Evolutionary conservation across 2,797 vertebrate species (phyloP), one percentile per base, ranked within the genome.

Genomic region (Microhierax caerulescens): DNA sequence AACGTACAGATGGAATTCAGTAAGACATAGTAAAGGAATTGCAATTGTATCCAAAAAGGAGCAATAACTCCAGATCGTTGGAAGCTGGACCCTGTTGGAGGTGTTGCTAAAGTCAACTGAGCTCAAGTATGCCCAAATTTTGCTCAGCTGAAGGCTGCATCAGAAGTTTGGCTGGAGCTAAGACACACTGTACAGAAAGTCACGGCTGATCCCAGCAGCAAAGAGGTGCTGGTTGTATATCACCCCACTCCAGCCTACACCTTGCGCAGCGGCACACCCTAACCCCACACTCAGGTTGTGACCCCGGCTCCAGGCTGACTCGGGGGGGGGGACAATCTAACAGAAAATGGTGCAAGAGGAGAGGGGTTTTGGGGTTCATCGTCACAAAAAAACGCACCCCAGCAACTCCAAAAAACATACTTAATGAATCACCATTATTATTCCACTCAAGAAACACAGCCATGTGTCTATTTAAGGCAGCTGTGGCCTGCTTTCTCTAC

Each of bases 401-500:
- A 70, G n/a, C 75, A 64, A 74, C 79, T 85, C 64, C 73, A 75
- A 69, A 77, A 77, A 6, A 0, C n/a, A 64, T 27, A 20, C 41
- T 56, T 67, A 45, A 72, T 20, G 48, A 78, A 36, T n/a, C 30
- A 51, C 36, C 21, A 19, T 85, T 59, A 57, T 67, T 50, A 75
- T 53, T 61, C 53, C 27, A 16, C 34, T 53, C 65, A 28, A 90
- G 79, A 77, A 68, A 15, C 2, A 7, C n/a, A 90, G 80, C 32
- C 45, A 12, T 9, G n/a, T 22, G 56, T n/a, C 94, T 93, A 70
- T 90, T 91, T 93, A 90, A 94, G 65, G 76, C 70, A 92, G 91
- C 87, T 94, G 63, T 87, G 75, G 73, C 56, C 80, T 47, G 37
- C 43, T 39, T 85, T 50, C 79, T 84, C 89, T 70, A 45, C 80